Conservation (phyloP, 2,113 vertebrate genomes). For the Neogobius melanostomus region DNA sequence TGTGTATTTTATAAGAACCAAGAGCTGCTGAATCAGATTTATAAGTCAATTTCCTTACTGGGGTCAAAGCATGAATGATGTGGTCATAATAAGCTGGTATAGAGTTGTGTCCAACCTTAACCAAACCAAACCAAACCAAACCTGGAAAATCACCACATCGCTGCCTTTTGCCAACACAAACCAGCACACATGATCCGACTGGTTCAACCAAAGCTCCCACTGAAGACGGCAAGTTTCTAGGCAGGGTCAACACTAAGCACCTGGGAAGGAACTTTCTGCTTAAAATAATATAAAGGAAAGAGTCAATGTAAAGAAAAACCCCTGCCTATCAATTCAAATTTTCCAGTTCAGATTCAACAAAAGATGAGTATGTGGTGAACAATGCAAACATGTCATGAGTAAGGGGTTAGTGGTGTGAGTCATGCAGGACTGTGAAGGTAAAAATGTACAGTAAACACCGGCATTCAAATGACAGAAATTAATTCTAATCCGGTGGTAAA, state of each 20-base stretch:
- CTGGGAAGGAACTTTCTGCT: conserved; percentile 49
- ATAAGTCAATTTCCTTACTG: conserved; percentile 61
- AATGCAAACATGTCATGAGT: conserved; percentile 59
- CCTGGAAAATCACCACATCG: conserved; percentile 56
- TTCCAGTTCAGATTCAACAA: conserved; percentile 27
- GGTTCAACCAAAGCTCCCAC: conserved; percentile 53
- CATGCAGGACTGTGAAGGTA: neutral
- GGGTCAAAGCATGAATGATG: conserved; percentile 57
- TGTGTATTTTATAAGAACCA: conserved; percentile 40
- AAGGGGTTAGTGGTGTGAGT: conserved; percentile 42
- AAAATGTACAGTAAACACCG: neutral
- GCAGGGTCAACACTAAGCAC: conserved; percentile 44
- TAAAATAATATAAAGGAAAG: neutral
- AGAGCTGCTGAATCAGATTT: conserved; percentile 67
- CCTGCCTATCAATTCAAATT: conserved; percentile 17
- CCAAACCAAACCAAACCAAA: conserved; percentile 35
- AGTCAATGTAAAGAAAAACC: conserved; percentile 9
- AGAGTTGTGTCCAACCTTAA: conserved; percentile 43
- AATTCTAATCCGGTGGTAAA: neutral
- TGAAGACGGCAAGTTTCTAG: conserved; percentile 59
- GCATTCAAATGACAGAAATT: neutral
- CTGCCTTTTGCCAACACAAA: conserved; percentile 56
- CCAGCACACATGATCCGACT: conserved; percentile 25
- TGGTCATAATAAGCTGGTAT: conserved; percentile 58
- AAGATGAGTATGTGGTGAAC: conserved; percentile 35